phyloP scores from a whole-genome alignment of 2,888 invertebrate genomes.

The Andrena minutula region DNA sequence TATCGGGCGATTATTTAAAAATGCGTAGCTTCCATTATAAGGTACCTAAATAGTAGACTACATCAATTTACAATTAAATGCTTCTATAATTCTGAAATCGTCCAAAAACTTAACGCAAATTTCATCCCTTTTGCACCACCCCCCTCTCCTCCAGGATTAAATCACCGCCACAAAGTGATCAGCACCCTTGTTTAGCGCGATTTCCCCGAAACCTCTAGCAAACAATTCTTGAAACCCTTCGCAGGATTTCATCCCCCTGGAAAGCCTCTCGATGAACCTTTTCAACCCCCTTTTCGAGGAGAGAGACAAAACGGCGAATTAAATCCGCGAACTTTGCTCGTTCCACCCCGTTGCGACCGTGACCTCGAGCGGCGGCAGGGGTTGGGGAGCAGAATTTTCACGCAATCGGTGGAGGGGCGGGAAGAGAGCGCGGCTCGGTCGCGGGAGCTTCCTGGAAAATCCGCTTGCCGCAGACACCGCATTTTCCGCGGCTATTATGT shows the following conservation, averaged over 20 bases:
- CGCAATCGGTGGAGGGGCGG: conserved; percentile 12
- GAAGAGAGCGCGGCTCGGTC: conserved; percentile 4
- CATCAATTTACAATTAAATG: background rate
- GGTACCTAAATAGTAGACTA: background rate
- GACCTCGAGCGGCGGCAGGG: conserved; percentile 5
- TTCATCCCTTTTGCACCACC: no score
- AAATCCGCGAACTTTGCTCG: background rate
- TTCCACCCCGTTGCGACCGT: background rate
- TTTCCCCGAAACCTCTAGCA: background rate
- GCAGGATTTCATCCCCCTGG: background rate
- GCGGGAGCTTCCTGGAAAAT: conserved; percentile 53
- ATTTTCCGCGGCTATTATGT: conserved; percentile 61
- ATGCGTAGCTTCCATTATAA: no score
- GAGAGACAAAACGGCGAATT: background rate
- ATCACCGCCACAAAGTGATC: background rate
- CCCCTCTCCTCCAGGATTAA: background rate
- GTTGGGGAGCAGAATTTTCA: background rate
- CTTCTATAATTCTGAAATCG: no score
- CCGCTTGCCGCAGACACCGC: conserved; percentile 55
- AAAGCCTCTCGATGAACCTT: background rate
- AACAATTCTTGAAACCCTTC: background rate
- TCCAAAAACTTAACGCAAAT: no score
- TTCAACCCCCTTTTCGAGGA: background rate
- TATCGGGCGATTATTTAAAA: no score
- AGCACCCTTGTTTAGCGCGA: background rate